A percentile compares a stretch with the other conserved stretches of the same genome.
phyloP scores from a whole-genome alignment of 2,888 invertebrate genomes.

The Allygus modestus region DNA sequence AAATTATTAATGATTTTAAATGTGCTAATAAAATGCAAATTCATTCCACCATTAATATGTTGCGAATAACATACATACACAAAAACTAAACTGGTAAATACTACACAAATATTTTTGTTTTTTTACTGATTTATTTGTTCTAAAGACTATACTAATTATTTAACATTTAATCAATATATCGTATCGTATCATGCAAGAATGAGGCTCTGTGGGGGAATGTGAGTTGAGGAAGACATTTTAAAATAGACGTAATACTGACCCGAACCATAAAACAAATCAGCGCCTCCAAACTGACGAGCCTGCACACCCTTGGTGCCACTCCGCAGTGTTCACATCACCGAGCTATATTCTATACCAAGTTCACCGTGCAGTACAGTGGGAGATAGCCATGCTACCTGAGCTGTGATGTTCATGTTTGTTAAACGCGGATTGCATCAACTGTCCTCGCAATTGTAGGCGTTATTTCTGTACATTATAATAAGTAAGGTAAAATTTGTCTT shows the following conservation, averaged over 20 bases:
- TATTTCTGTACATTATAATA: too few relatives aligned
- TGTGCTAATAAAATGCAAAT: slow-evolving; percentile 29
- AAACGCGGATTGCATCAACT: too few relatives aligned
- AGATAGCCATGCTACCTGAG: too few relatives aligned
- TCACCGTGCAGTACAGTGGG: too few relatives aligned
- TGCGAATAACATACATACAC: neutral
- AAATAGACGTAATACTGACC: neutral
- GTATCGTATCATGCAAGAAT: slow-evolving; percentile 1
- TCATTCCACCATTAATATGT: slow-evolving; percentile 7
- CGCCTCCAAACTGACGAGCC: neutral
- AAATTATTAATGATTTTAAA: neutral
- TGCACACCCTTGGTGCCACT: too few relatives aligned
- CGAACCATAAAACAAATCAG: neutral
- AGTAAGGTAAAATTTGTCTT: too few relatives aligned
- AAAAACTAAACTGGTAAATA: neutral
- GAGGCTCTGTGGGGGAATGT: slow-evolving; percentile 31
- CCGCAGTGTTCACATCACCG: too few relatives aligned
- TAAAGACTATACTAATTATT: slow-evolving; percentile 23
- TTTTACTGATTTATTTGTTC: slow-evolving; percentile 18
- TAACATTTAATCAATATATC: neutral
- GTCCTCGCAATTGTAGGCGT: too few relatives aligned
- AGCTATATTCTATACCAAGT: too few relatives aligned
- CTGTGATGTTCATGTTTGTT: too few relatives aligned
- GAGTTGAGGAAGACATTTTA: slow-evolving; percentile 38
- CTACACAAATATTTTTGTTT: neutral